Conservation (phyloP, 2,888 invertebrate genomes). For the Pteria penguin region DNA sequence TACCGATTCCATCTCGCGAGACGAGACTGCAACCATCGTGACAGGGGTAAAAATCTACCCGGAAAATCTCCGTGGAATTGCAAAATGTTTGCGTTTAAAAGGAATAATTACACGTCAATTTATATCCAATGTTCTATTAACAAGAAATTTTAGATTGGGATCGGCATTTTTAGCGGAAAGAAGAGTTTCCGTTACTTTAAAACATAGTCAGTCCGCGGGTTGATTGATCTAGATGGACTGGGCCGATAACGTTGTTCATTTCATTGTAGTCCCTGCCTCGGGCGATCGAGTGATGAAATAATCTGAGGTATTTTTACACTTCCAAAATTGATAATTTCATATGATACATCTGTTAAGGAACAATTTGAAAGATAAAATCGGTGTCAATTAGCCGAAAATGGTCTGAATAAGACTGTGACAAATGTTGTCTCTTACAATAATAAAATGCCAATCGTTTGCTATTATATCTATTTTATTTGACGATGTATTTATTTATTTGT, state of each 20-base stretch:
- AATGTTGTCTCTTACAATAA: too few relatives aligned
- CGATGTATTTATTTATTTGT: too few relatives aligned
- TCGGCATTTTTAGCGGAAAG: neutral
- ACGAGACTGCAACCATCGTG: too few relatives aligned
- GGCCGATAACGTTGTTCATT: neutral
- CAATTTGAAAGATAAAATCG: neutral
- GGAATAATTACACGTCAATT: slow-evolving; percentile 1
- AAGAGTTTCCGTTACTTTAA: neutral
- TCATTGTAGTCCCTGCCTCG: neutral
- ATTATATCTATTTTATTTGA: too few relatives aligned
- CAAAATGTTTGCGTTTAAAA: too few relatives aligned
- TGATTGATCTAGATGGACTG: neutral
- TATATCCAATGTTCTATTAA: neutral
- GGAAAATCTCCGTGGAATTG: too few relatives aligned
- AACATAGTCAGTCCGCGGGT: neutral
- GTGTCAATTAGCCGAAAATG: slow-evolving; percentile 10
- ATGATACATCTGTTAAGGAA: neutral
- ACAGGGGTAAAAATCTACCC: too few relatives aligned
- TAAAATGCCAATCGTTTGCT: too few relatives aligned
- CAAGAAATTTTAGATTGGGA: neutral
- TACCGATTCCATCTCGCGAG: too few relatives aligned
- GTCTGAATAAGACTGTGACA: neutral
- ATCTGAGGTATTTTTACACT: neutral
- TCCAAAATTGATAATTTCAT: neutral
- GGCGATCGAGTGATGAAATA: neutral